These are phyloP conservation scores for Oryzias melastigma DNA, from an alignment of 2,113 vertebrate genomes.

Conservation along the genomic window DNA sequence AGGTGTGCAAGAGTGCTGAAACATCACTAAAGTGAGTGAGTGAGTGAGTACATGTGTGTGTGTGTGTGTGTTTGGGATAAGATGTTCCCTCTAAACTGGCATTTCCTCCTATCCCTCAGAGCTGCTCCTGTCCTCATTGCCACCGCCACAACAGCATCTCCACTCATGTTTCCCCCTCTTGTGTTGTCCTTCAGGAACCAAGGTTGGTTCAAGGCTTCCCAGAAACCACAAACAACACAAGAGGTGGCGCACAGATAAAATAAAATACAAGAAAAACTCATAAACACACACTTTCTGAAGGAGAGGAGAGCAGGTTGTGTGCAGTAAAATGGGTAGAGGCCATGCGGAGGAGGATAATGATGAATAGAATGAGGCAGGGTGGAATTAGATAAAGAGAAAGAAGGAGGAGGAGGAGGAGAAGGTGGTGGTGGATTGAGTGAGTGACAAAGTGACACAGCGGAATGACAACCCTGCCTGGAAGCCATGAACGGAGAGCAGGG, in stretches of 20 bases:
- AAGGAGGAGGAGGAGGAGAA: conserved; percentile 19
- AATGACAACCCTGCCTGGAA: conserved; percentile 67
- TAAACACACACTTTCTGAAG: conserved; percentile 14
- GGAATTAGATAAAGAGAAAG: conserved; percentile 43
- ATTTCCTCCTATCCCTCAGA: conserved; percentile 58
- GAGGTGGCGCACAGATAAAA: not conserved
- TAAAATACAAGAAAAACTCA: not conserved
- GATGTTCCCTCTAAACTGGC: conserved; percentile 41
- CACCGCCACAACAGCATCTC: conserved; percentile 42
- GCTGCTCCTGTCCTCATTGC: conserved; percentile 63
- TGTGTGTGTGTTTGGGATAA: not conserved
- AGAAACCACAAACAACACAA: conserved; percentile 56
- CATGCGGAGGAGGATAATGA: conserved; percentile 52
- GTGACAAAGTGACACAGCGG: conserved; percentile 59
- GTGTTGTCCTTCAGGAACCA: conserved; percentile 40
- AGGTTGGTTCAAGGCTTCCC: conserved; percentile 37
- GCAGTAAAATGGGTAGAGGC: conserved; percentile 56
- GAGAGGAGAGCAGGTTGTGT: conserved; percentile 14
- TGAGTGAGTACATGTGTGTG: not conserved
- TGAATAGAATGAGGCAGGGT: conserved; percentile 42
- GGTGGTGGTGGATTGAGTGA: conserved; percentile 34
- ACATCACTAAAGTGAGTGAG: conserved; percentile 27
- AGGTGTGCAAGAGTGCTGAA: conserved; percentile 45
- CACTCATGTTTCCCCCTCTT: conserved; percentile 16
- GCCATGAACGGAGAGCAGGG: conserved; percentile 45